Base-by-base conservation (phyloP, 2,797 vertebrate genomes). In the Amniataba percoides region DNA sequence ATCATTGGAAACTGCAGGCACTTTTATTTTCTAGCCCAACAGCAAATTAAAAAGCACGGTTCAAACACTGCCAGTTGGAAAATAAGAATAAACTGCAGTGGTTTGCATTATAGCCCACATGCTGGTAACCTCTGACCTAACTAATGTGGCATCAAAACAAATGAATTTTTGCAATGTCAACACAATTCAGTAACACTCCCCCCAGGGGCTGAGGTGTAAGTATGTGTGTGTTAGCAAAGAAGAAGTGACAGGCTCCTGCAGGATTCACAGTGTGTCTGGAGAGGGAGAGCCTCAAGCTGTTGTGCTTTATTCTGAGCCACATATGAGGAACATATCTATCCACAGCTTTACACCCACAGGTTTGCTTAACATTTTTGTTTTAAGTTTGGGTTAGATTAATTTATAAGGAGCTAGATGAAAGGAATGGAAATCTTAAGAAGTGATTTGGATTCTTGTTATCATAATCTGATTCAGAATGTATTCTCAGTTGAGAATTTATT, bases 291-390 rank as follows among this genome's bases (percentile, higher is more conserved):
- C 70, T 69, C 18, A 3, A 57, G 80, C 75, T 84, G 62, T 69
- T 74, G 57, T 75, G 68, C 65, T 84, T 59, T 57, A n/a, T 31
- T 69, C 71, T 16, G 67, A 74, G 74, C 78, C 72, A 8, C 81
- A 1, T 10, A 74, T 70, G 7, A 51, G 52, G 23, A 34, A 16
- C 16, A 27, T 56, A 48, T 65, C 46, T 60, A 76, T 60, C 25
- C 40, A 21, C 31, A 56, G 74, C 70, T 27, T 48, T 14, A 39
- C 19, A 78, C 84, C 74, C 78, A n/a, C n/a, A n/a, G n/a, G n/a
- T n/a, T n/a, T n/a, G n/a, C n/a, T n/a, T n/a, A n/a, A 34, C 34
- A 34, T 34, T 34, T 7, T 34, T 34, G 34, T 34, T 7, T 3
- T 34, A 34, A 34, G 34, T 27, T 43, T n/a, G n/a, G 51, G 19